Base-by-base conservation (phyloP, 2,888 invertebrate genomes). In the Tetranychus piercei region DNA sequence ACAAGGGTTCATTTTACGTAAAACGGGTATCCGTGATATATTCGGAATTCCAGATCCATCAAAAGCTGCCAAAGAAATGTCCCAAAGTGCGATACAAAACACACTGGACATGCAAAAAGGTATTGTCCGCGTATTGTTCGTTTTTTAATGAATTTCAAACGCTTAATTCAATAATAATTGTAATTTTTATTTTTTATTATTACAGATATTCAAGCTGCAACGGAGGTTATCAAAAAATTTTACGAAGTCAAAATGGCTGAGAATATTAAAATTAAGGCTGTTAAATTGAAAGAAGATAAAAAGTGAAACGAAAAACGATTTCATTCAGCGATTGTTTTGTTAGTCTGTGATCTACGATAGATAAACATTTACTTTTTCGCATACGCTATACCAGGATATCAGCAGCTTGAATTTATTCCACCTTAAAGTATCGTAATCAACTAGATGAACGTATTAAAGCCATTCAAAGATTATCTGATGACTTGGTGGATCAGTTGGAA, bases 1-100 rank as follows among this genome's bases (percentile, higher is more conserved):
- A 0, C 94, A 94, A 87, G 91, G 90, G 8, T 87, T 87, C 9
- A 74, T 93, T 74, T 82, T 96, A 18, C 89, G 86, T 83, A 85
- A 90, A 77, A 90, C 92, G 9, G 81, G 84, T 43, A 88, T 95
- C 0, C 85, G 91, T 79, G 84, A 86, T 1, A 89, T 87, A 80
- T 90, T 91, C 77, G 88, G 89, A 76, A 92, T 95, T 75, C 88
- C 89, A 5, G 83, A 55, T 55, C 2, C 55, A 6, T 1, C 55
- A 15, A 55, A 55, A 55, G 55, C 55, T 9, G 15, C 55, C 55
- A 9, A 55, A 55, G 55, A 55, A 15, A 55, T 55, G 55, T 55
- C 55, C 2, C 9, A 55, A 15, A 15, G 11, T 55, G 9, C 55
- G 3, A 2, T 55, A 55, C 11, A 55, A 55, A 55, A 15, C 7